Evolutionary conservation across 2,888 invertebrate species (phyloP).

Genomic region (Odontocolon sp.): DNA sequence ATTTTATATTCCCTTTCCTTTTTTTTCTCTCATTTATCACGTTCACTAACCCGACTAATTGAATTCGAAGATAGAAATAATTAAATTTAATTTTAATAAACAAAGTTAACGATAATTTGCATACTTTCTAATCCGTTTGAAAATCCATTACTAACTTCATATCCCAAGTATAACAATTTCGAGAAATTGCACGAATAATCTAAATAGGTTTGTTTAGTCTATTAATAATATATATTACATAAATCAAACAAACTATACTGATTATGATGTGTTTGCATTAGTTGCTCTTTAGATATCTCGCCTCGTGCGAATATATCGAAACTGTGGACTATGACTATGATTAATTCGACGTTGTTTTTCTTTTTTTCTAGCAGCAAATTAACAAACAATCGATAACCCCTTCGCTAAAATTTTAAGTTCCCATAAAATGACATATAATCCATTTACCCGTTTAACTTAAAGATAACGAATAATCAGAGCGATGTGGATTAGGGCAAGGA

Average conservation of each 20-base stretch:
- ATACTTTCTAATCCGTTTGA: too few species aligned
- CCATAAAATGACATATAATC: neutral
- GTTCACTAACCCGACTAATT: too few species aligned
- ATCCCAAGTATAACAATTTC: too few species aligned
- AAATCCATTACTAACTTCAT: too few species aligned
- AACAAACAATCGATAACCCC: neutral
- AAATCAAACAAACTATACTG: neutral
- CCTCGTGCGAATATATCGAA: neutral
- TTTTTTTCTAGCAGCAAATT: neutral
- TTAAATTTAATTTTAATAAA: neutral
- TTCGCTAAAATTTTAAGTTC: neutral
- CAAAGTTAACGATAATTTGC: too few species aligned
- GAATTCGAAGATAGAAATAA: neutral
- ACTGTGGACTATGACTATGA: neutral
- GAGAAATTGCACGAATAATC: too few species aligned
- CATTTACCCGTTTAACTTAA: neutral
- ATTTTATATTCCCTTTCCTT: neutral
- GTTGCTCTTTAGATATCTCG: neutral
- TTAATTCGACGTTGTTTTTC: neutral
- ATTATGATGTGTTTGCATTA: neutral
- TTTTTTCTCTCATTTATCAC: slow-evolving; percentile 20
- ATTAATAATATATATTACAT: too few species aligned
- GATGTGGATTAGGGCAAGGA: neutral
- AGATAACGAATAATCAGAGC: neutral
- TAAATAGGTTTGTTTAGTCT: too few species aligned